Evolutionary conservation across 2,888 invertebrate genomes (phyloP).

Genomic region (Crossocerus cetratus): DNA sequence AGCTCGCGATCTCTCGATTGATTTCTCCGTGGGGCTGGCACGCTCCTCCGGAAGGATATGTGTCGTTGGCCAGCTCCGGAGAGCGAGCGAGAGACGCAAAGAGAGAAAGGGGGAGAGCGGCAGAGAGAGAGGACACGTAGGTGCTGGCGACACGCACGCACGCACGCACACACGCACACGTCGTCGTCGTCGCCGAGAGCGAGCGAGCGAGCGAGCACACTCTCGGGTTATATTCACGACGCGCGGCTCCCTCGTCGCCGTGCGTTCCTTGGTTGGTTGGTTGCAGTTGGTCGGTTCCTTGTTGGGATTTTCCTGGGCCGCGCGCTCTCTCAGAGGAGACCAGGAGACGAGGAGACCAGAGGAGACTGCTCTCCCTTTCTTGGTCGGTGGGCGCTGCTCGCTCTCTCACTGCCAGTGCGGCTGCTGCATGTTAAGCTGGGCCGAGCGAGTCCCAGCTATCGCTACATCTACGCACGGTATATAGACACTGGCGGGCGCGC

Average conservation of each 20-base stretch:
- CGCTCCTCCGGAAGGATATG: conserved; percentile 6
- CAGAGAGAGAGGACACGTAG: too few species aligned
- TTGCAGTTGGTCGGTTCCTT: too few species aligned
- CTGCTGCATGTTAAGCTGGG: too few species aligned
- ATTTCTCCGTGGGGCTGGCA: conserved; percentile 21
- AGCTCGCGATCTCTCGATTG: background rate
- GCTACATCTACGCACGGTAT: too few species aligned
- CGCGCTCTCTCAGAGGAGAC: too few species aligned
- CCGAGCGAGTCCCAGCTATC: conserved; percentile 15
- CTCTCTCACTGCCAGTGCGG: conserved; percentile 15
- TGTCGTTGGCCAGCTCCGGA: conserved; percentile 6
- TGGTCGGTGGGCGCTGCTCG: conserved; percentile 9
- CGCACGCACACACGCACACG: conserved; percentile 30
- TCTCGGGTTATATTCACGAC: background rate
- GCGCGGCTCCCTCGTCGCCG: background rate
- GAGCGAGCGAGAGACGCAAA: conserved; percentile 28
- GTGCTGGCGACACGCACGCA: conserved; percentile 30
- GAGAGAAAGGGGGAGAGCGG: too few species aligned
- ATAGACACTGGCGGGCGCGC: too few species aligned
- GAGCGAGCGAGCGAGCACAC: too few species aligned
- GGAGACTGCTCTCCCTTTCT: background rate
- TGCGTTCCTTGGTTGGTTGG: background rate
- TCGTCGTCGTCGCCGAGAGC: conserved; percentile 1
- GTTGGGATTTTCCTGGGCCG: background rate
- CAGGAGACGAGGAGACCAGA: too few species aligned